Evolutionary conservation across 2,797 vertebrate species (phyloP), one percentile per base, ranked within the genome.

Genomic region (Presbytis comata): DNA sequence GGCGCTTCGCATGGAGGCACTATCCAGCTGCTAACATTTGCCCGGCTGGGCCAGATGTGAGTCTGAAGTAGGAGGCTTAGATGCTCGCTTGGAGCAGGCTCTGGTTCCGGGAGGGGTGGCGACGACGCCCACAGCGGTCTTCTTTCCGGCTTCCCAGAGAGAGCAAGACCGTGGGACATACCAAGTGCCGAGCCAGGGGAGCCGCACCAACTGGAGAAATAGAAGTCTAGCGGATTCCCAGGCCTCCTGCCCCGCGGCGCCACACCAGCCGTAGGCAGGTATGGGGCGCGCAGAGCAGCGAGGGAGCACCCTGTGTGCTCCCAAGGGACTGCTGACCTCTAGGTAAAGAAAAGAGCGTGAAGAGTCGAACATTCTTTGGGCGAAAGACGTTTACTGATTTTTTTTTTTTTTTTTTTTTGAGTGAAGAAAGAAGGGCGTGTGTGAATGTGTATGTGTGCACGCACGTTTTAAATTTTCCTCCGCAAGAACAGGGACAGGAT

Each of bases 171-270:
- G 24, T 89, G 98, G 97, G 97, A 97, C 93, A 98, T 97, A 97
- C 97, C 97, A 96, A 97, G 88, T 98, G 82, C 78, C 14, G 50
- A 95, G 95, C 88, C 96, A 96, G 97, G 97, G 97, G 97, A 39
- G 86, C 53, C 26, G 22, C 83, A 67, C 64, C 76, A 92, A 91
- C 72, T 89, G 64, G 9, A 83, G 78, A 88, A 85, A 74, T 41
- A 6, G 0, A 4, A 92, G 85, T 91, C 57, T 78, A 21, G 33
- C 26, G 44, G 67, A 36, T 74, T 93, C 92, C 16, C n/a, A 61
- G 88, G 50, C 30, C 76, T 91, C 33, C 24, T 72, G 6, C 10
- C 64, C 50, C 75, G 70, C 39, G 22, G 81, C 39, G 53, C 64
- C 84, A 85, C 80, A 90, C 89, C 24, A 33, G 61, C 22, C 44